Conservation (phyloP, 92 coral and sea anemone genomes). For the Phenganax stokvisi region DNA sequence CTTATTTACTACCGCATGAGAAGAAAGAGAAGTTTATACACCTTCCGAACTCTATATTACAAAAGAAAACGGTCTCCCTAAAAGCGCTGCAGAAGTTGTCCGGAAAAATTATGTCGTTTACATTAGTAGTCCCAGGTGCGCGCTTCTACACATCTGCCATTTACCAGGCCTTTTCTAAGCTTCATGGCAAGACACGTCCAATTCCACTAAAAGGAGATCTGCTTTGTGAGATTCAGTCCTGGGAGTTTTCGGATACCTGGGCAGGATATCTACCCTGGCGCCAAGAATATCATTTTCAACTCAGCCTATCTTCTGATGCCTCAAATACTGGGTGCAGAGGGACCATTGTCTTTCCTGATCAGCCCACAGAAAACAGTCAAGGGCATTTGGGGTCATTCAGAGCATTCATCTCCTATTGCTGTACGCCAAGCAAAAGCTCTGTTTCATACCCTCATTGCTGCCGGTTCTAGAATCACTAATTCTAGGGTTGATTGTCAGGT, state of each 20-base stretch:
- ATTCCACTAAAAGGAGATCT: conserved; percentile 29
- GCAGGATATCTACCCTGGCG: conserved; percentile 38
- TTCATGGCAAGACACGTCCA: conserved; percentile 12
- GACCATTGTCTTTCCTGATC: too few relatives aligned
- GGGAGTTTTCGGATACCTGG: conserved; percentile 44
- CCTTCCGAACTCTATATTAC: conserved; percentile 16
- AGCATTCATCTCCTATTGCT: conserved; percentile 35
- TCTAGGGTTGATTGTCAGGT: conserved; percentile 13
- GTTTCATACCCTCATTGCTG: too few relatives aligned
- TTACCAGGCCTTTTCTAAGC: conserved; percentile 34
- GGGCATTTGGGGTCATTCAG: conserved; percentile 35
- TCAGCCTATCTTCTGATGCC: conserved; percentile 42
- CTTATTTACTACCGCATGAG: conserved; percentile 30
- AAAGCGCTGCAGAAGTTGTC: too few relatives aligned
- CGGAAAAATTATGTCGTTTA: too few relatives aligned
- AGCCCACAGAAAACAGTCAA: background rate
- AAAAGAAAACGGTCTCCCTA: too few relatives aligned
- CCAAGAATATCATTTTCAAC: conserved; percentile 22
- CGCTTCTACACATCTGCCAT: conserved; percentile 24
- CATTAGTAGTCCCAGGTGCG: too few relatives aligned
- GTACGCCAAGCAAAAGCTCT: background rate
- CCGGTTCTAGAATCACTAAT: too few relatives aligned
- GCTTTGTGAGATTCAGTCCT: conserved; percentile 7
- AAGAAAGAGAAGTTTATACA: conserved; percentile 33
- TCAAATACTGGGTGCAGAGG: conserved; percentile 37